Evolutionary conservation across 2,113 vertebrate species (phyloP).

Genomic region (Neomonachus schauinslandi): DNA sequence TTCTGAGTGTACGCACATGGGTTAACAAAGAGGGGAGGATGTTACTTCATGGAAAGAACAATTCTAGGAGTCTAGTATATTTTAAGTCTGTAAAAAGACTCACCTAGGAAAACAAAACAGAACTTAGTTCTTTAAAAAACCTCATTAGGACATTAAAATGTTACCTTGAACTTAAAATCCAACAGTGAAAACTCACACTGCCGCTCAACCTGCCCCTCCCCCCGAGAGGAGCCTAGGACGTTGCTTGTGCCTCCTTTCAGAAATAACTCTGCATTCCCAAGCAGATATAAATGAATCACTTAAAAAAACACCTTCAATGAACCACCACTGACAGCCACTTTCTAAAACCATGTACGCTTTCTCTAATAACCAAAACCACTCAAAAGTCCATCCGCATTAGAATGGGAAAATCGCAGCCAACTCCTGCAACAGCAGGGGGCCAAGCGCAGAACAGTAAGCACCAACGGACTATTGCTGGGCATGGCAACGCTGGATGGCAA

Average conservation of each 20-base stretch:
- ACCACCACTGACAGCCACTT: background rate
- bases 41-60: background rate
- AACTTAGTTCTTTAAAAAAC: background rate
- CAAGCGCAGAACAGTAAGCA: background rate
- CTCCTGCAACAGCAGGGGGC: fast-evolving
- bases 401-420: background rate
- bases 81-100: background rate
- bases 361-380: background rate
- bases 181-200: background rate
- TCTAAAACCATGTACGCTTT: background rate
- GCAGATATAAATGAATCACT: background rate
- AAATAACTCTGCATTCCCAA: background rate
- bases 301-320: background rate
- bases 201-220: background rate
- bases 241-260: background rate
- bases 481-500: fast-evolving
- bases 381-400: background rate
- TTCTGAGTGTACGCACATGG: no score
- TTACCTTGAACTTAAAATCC: background rate
- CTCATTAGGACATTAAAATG: background rate
- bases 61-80: background rate
- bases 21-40: background rate
- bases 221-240: background rate
- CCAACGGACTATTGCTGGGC: fast-evolving
- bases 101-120: background rate